Evolutionary conservation across 37 sponge, comb jelly and placozoan species (phyloP).

Genomic region (Chondrilla cf. caribensis): DNA sequence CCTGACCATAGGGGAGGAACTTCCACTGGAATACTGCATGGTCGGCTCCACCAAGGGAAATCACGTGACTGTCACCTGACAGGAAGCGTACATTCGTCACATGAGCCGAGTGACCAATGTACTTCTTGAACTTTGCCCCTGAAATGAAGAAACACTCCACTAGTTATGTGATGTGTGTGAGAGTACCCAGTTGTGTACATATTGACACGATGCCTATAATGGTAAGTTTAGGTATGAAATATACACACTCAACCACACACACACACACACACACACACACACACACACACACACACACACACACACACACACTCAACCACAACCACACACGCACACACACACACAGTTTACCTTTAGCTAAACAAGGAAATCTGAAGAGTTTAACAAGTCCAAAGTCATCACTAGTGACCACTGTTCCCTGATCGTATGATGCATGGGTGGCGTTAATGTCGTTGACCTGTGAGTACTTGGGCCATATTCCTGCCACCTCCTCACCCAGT

Average conservation of each 20-base stretch:
- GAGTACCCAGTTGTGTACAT: too few species aligned
- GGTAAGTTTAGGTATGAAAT: too few species aligned
- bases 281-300: background rate
- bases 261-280: conserved; percentile 34
- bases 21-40: conserved; percentile 96
- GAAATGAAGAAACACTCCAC: background rate
- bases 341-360: conserved; percentile 63
- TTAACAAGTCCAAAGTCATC: conserved; percentile 99
- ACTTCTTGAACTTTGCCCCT: conserved; percentile 91
- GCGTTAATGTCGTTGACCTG: conserved; percentile 94
- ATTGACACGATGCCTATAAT: too few species aligned
- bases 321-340: background rate
- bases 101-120: conserved; percentile 96
- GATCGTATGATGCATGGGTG: conserved; percentile 62
- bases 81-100: conserved; percentile 96
- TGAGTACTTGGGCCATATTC: conserved; percentile 94
- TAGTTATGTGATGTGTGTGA: background rate
- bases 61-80: conserved; percentile 59
- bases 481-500: conserved; percentile 81
- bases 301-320: conserved; percentile 12
- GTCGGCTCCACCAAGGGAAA: conserved; percentile 93
- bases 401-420: conserved; percentile 84
- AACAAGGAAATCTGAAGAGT: conserved; percentile 86
- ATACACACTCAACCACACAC: background rate
- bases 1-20: conserved; percentile 49